A percentile compares a stretch with the other conserved stretches of the same genome.
Conservation (phyloP, 2,797 vertebrate species). For the Poeciliopsis infans region DNA sequence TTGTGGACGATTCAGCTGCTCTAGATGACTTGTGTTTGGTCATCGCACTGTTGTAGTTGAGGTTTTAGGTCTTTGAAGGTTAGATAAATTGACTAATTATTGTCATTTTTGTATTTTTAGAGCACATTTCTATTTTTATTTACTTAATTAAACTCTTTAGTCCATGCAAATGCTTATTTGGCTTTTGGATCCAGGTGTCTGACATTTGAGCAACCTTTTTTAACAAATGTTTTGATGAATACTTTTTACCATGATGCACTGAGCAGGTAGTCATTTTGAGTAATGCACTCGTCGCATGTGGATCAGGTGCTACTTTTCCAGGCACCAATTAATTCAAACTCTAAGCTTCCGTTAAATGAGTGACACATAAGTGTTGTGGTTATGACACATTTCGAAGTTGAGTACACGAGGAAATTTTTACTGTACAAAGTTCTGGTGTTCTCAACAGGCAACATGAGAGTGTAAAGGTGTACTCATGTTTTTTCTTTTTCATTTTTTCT, state of each 20-base stretch:
- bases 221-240: background rate
- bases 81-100: background rate
- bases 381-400: constrained; percentile 39
- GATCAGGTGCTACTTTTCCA: constrained; percentile 33
- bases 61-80: background rate
- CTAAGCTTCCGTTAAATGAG: constrained; percentile 27
- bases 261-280: constrained; percentile 17
- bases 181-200: background rate
- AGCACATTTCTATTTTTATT: background rate
- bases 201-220: background rate
- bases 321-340: constrained; percentile 2
- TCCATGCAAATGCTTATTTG: background rate
- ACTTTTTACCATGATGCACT: background rate
- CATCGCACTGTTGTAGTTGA: background rate
- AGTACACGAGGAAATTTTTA: constrained; percentile 25
- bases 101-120: background rate
- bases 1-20: background rate
- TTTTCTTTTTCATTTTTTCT: background rate
- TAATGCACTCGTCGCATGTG: constrained; percentile 26
- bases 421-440: constrained; percentile 15
- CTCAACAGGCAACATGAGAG: background rate
- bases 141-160: background rate
- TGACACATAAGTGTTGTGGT: constrained; percentile 41
- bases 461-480: background rate
- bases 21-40: background rate